These are phyloP conservation scores for Spicauda simplicius DNA, from an alignment of 2,888 invertebrate species.

Conservation along the genomic window DNA sequence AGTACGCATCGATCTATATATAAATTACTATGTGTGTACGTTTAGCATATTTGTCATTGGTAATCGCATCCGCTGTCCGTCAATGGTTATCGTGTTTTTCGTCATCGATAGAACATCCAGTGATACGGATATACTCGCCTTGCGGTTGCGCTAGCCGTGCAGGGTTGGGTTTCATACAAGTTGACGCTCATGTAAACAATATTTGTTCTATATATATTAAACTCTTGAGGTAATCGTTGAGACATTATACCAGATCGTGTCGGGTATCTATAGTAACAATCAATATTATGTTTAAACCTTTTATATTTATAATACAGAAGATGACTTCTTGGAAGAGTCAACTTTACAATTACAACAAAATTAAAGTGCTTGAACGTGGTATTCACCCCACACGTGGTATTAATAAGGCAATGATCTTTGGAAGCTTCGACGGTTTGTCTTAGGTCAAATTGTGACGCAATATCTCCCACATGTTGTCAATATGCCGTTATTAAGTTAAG, in stretches of 20 bases:
- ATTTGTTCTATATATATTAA: constrained; percentile 35
- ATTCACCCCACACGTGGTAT: constrained; percentile 7
- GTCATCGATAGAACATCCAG: constrained; percentile 57
- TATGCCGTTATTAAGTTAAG: constrained; percentile 41
- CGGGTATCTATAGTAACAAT: background rate
- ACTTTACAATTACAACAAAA: background rate
- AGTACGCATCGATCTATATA: constrained; percentile 15
- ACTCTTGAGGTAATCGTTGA: constrained; percentile 32
- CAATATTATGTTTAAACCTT: background rate
- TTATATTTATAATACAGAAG: background rate
- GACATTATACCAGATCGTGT: constrained; percentile 12
- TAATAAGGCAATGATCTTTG: background rate
- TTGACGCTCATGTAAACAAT: constrained; percentile 37
- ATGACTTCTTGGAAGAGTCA: background rate
- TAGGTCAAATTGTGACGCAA: constrained; percentile 8
- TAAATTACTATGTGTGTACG: constrained; percentile 26
- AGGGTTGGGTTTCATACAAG: constrained; percentile 40
- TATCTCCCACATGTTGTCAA: constrained; percentile 10
- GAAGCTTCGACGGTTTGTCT: background rate
- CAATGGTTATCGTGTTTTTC: constrained; percentile 41
- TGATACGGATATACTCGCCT: constrained; percentile 63
- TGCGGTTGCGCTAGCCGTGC: constrained; percentile 47
- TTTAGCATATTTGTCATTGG: constrained; percentile 45
- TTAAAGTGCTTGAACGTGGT: background rate
- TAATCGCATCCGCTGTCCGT: constrained; percentile 50